These are phyloP conservation scores for Periophthalmus modestus DNA, from an alignment of 2,113 vertebrate genomes.

Conservation along the genomic window DNA sequence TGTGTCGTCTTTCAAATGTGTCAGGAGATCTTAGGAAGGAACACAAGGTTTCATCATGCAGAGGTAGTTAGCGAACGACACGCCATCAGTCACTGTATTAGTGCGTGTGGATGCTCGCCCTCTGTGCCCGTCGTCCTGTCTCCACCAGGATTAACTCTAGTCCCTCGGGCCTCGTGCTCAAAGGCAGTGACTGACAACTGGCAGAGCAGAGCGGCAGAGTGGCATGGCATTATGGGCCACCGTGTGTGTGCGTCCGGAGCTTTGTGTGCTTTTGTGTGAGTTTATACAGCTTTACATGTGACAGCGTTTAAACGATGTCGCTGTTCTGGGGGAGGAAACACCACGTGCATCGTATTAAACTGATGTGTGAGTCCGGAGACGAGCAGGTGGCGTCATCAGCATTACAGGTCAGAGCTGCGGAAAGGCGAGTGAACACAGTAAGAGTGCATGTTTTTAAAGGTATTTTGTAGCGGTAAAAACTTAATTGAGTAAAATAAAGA, in stretches of 20 bases:
- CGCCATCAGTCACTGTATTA: slow-evolving; percentile 39
- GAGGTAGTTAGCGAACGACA: slow-evolving; percentile 40
- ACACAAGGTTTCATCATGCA: slow-evolving; percentile 39
- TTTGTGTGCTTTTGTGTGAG: slow-evolving; percentile 6
- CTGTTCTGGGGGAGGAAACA: neutral
- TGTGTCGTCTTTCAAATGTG: slow-evolving; percentile 25
- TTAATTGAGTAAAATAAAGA: too few species aligned
- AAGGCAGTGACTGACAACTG: slow-evolving; percentile 77
- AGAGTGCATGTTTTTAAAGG: too few species aligned
- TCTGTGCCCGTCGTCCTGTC: slow-evolving; percentile 72
- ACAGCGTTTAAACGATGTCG: neutral
- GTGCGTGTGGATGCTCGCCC: slow-evolving; percentile 23
- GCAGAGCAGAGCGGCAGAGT: slow-evolving; percentile 59
- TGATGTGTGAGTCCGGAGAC: too few species aligned
- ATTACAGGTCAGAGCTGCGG: too few species aligned
- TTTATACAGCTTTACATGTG: neutral
- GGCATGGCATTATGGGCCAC: slow-evolving; percentile 33
- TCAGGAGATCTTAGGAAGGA: slow-evolving; percentile 32
- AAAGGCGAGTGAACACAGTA: too few species aligned
- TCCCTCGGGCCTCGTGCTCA: slow-evolving; percentile 70
- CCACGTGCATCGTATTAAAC: too few species aligned
- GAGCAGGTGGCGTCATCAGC: too few species aligned
- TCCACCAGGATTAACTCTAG: slow-evolving; percentile 75
- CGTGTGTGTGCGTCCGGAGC: slow-evolving; percentile 13
- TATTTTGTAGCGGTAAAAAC: too few species aligned